Percentiles rank a stretch among this genome's conserved stretches.
Evolutionary conservation across 2,113 vertebrate species (phyloP).

Genomic region (Falco punctatus): DNA sequence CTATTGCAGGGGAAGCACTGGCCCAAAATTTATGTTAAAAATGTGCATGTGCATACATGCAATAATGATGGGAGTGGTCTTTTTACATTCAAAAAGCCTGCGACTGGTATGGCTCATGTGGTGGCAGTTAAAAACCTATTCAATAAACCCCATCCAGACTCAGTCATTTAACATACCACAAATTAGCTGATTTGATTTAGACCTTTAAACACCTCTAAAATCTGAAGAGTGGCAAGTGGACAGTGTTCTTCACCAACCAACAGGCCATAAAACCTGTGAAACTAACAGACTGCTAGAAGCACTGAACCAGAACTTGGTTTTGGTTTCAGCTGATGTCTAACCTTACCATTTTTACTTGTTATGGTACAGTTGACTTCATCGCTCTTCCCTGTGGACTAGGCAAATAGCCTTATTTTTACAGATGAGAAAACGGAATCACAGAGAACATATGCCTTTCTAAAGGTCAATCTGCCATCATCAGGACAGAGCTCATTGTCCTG

Average conservation of each 20-base stretch:
- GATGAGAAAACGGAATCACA: neutral
- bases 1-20: neutral
- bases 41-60: neutral
- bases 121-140: neutral
- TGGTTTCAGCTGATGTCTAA: neutral
- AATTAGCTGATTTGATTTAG: neutral
- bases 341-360: neutral
- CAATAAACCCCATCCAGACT: neutral
- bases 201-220: neutral
- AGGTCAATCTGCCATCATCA: neutral
- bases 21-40: neutral
- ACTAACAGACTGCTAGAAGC: neutral
- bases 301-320: neutral
- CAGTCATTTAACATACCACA: neutral
- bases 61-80: neutral
- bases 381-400: neutral
- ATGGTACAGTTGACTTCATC: neutral
- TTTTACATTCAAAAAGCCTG: neutral
- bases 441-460: neutral
- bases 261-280: neutral
- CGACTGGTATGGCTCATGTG: neutral
- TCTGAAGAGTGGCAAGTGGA: neutral
- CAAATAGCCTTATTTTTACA: slow-evolving; percentile 1
- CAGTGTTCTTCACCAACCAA: neutral
- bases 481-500: neutral